Evolutionary conservation across 2,888 invertebrate species (phyloP).

Genomic region (Ramazzottius varieornatus): DNA sequence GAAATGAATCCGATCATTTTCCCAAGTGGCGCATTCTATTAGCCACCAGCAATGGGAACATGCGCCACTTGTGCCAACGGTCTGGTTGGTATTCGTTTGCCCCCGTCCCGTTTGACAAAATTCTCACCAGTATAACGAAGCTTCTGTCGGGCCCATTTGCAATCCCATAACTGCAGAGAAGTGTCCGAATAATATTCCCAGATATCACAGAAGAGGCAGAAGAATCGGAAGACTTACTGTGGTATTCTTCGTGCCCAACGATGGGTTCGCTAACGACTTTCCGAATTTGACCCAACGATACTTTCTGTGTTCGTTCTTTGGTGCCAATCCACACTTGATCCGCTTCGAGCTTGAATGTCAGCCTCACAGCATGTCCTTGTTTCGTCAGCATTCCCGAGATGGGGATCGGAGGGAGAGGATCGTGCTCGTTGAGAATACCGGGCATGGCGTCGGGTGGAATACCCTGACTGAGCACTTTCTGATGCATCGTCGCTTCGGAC

Average conservation of each 20-base stretch:
- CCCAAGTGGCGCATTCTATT: too few species aligned
- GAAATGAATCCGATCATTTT: too few species aligned
- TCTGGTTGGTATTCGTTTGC: too few species aligned
- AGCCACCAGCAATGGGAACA: too few species aligned
- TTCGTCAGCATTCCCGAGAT: constrained; percentile 70
- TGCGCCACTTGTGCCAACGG: too few species aligned
- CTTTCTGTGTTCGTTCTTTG: constrained; percentile 55
- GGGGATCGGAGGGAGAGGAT: constrained; percentile 49
- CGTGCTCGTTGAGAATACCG: constrained; percentile 17
- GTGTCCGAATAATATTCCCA: too few species aligned
- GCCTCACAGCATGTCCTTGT: constrained; percentile 57
- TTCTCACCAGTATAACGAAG: background rate
- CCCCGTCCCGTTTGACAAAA: too few species aligned
- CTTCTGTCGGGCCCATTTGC: background rate
- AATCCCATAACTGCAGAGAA: background rate
- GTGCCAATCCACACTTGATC: constrained; percentile 46
- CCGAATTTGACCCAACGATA: constrained; percentile 66
- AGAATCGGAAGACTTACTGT: constrained; percentile 22
- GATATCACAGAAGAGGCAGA: background rate
- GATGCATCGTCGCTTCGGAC: constrained; percentile 30
- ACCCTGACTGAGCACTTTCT: constrained; percentile 63
- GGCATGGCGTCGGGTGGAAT: constrained; percentile 30
- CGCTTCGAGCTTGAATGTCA: constrained; percentile 66
- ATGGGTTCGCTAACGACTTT: constrained; percentile 51
- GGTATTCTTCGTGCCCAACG: constrained; percentile 64